Evolutionary conservation across 1,140 invertebrate species (phyloP).

Genomic region (Pristionchus pacificus): DNA sequence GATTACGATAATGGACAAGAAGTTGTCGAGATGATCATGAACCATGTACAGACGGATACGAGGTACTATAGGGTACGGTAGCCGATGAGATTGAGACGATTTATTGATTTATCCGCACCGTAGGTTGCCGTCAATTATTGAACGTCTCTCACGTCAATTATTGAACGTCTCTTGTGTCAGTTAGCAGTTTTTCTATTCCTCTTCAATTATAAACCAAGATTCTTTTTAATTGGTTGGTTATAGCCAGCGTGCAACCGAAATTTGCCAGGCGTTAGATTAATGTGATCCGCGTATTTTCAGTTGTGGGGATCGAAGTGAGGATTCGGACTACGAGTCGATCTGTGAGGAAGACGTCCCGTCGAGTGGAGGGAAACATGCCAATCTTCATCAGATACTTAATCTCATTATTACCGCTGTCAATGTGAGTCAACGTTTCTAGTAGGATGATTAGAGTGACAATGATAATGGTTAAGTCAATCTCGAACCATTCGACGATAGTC

Average conservation of each 20-base stretch:
- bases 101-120: too few species aligned
- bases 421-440: background rate
- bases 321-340: background rate
- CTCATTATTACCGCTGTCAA: constrained; percentile 24
- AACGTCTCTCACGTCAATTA: too few species aligned
- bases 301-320: background rate
- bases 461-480: too few species aligned
- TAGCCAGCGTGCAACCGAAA: too few species aligned
- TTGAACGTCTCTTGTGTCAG: too few species aligned
- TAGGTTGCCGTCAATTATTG: too few species aligned
- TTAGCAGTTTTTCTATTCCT: too few species aligned
- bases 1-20: constrained; percentile 22
- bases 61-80: background rate
- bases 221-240: too few species aligned
- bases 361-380: constrained; percentile 7
- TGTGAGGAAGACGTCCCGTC: constrained; percentile 2
- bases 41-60: background rate
- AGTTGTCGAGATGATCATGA: constrained; percentile 18
- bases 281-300: background rate
- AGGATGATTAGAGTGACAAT: too few species aligned
- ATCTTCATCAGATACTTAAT: constrained; percentile 21
- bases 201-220: too few species aligned
- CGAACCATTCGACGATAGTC: too few species aligned
- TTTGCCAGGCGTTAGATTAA: too few species aligned
- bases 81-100: background rate